Base-by-base conservation (phyloP, 2,888 invertebrate species). In the Steinernema hermaphroditum region DNA sequence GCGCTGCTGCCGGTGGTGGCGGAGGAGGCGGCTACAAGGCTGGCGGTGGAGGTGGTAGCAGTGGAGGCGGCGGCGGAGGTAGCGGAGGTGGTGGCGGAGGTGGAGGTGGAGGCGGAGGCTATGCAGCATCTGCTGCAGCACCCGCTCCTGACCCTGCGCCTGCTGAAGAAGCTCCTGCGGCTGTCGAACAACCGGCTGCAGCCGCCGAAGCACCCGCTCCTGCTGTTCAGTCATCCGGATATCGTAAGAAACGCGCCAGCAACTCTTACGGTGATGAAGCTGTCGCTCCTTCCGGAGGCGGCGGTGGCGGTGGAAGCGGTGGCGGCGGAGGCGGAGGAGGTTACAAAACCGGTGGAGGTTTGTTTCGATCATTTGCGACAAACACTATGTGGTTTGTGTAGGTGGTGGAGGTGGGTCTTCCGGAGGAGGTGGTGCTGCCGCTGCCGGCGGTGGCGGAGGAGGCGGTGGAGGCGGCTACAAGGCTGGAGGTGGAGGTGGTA, bases 241-340 rank as follows among this genome's bases (percentile, higher is more conserved):
- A 72, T 68, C 72, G 72, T 16, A 72, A 72, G 72, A 72, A 72
- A 41, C 72, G 72, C 9, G 44, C 22, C 27, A 71, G 72, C 41
- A 76, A 76, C 76, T 24, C 32, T 9, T 76, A 77, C 24, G 76
- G 75, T 41, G 57, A 74, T 22, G 32, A 74, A 37, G 44, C 46
- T 19, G 46, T 19, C 2, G 46, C 46, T 6, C 46, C 46, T 46
- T 46, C 46, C 16, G 46, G 46, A 46, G 46, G 46, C 6, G 46
- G 46, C 16, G 46, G 46, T 9, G 46, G 46, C 6, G 16, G n/a
- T n/a, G n/a, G n/a, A n/a, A n/a, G n/a, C n/a, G n/a, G n/a, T n/a
- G n/a, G n/a, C 43, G 16, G 43, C 43, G 43, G 43, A 41, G 43
- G 43, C 8, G 16, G 43, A 8, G 43, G 43, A 41, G 43, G 43